These are phyloP conservation scores for Eueremaeus valkanovi DNA, from an alignment of 2,888 invertebrate species.

Conservation along the genomic window DNA sequence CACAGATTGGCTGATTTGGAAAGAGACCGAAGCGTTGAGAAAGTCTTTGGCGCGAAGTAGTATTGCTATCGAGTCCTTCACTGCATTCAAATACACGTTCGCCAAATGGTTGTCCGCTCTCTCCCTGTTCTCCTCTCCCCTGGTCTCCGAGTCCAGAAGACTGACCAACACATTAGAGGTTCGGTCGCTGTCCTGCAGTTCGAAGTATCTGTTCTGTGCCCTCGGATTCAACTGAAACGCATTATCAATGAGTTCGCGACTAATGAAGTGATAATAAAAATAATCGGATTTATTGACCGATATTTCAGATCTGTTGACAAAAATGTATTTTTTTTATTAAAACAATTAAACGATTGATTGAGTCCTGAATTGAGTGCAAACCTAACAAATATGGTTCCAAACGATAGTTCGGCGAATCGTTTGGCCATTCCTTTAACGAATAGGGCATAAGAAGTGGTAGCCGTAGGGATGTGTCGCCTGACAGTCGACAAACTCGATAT, in stretches of 20 bases:
- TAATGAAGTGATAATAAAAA: conserved; percentile 44
- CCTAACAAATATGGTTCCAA: conserved; percentile 44
- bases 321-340: neutral
- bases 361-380: neutral
- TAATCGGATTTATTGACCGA: conserved; percentile 45
- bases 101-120: conserved; percentile 43
- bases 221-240: conserved; percentile 46
- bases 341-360: neutral
- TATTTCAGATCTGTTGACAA: conserved; percentile 40
- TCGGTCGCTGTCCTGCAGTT: conserved; percentile 42
- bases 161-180: neutral
- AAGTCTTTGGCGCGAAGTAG: conserved; percentile 46
- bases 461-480: conserved; percentile 44
- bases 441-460: conserved; percentile 45
- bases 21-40: conserved; percentile 39
- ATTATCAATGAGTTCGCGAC: conserved; percentile 46
- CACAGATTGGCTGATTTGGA: neutral
- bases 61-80: conserved; percentile 46
- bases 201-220: conserved; percentile 44
- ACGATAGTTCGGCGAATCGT: conserved; percentile 45
- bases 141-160: conserved; percentile 39
- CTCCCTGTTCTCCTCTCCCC: no score
- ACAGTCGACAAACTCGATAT: neutral
- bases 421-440: conserved; percentile 47
- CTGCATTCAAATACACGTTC: conserved; percentile 44